Evolutionary conservation across 2,113 vertebrate species (phyloP), one percentile per base, ranked within the genome.

Genomic region (Dermatemys mawii): DNA sequence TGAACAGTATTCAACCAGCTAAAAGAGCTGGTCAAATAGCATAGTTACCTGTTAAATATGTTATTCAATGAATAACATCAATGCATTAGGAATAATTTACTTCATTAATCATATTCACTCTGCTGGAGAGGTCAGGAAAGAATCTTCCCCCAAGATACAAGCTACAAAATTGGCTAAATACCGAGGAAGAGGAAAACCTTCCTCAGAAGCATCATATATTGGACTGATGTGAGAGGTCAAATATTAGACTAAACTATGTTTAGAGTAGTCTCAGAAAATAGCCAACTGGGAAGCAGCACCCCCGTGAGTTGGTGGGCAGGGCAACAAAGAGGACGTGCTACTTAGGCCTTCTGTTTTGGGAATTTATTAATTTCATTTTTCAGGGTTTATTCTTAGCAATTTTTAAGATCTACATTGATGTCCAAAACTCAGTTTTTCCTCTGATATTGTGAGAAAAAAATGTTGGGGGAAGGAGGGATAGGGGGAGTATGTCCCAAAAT

Each of bases 261-360:
- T 57, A 11, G 12, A 84, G 55, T 8, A 11, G 83, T 81, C 79
- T 88, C 19, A 41, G 44, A 7, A 83, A 73, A 50, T 3, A 81
- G 32, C 29, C 63, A 24, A 73, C 79, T 93, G 67, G 29, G 2
- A 73, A 81, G 32, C 24, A 85, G 19, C 13, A 7, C 0, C 1
- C 8, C 21, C 84, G 44, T 38, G 5, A n/a, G 19, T 70, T 12
- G 46, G 32, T 48, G 24, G 16, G 26, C 7, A 29, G 6, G 24
- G 50, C 60, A 8, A n/a, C 82, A 78, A 4, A 0, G 5, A 5
- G 5, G 4, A 80, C 78, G 54, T 2, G 38, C 1, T 21, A 54
- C 35, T n/a, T 67, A 67, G 16, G 35, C 32, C 8, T n/a, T 67
- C 8, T n/a, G 32, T n/a, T 67, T 21, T 19, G 16, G 16, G 7